A percentile compares a stretch with the other conserved stretches of the same genome.
Evolutionary conservation across 2,888 invertebrate genomes (phyloP).

Genomic region (Dryomyza anilis): DNA sequence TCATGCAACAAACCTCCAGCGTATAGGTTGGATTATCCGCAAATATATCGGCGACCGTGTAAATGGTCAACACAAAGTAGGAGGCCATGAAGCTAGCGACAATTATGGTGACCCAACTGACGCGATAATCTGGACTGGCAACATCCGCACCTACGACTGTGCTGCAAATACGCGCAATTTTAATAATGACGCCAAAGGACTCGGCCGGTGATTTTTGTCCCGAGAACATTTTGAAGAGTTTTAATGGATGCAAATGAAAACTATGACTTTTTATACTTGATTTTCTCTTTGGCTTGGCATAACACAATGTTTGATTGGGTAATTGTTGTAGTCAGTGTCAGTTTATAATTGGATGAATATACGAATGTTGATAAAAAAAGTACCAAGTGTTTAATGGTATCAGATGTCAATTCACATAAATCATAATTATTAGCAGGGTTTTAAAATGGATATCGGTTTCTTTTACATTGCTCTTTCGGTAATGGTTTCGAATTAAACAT

Average conservation of each 20-base stretch:
- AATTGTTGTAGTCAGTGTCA: not conserved
- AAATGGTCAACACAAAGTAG: constrained; percentile 33
- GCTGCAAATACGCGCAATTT: constrained; percentile 28
- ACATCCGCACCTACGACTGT: constrained; percentile 35
- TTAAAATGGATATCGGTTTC: too few relatives aligned
- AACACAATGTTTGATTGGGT: too few relatives aligned
- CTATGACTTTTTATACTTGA: too few relatives aligned
- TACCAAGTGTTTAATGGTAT: too few relatives aligned
- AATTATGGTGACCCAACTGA: constrained; percentile 29
- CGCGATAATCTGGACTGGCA: constrained; percentile 34
- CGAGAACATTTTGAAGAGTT: too few relatives aligned
- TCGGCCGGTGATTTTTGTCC: constrained; percentile 17
- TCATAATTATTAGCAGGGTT: too few relatives aligned
- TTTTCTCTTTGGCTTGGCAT: too few relatives aligned
- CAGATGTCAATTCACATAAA: too few relatives aligned
- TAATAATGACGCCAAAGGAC: constrained; percentile 27
- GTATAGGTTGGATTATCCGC: constrained; percentile 35
- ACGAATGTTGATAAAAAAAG: not conserved
- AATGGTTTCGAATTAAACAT: too few relatives aligned
- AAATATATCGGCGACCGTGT: constrained; percentile 31
- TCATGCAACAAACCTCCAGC: constrained; percentile 37
- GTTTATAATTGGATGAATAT: not conserved
- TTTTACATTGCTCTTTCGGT: too few relatives aligned
- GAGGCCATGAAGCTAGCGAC: constrained; percentile 20
- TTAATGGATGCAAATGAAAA: too few relatives aligned